Base-by-base conservation (phyloP, 2,113 vertebrate species). In the Zosterops lateralis region DNA sequence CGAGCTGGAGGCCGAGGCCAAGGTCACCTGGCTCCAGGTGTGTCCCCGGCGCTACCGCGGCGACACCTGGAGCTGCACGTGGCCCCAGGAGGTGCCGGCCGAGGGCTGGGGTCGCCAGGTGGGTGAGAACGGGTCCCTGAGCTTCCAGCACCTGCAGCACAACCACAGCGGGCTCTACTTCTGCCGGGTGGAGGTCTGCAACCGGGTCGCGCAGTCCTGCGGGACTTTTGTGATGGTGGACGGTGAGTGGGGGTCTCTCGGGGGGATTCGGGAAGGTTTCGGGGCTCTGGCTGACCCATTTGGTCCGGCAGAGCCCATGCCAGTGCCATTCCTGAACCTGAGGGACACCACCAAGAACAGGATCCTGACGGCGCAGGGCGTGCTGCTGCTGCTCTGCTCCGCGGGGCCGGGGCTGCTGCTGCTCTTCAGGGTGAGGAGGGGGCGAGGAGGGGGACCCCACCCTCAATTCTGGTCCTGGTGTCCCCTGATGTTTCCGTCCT, bases 91-190 rank as follows among this genome's bases (percentile, higher is more conserved):
- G 58, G 58, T 83, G 67, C 8, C 0, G 5, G 57, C 11, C 3
- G 2, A 0, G 38, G 38, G 6, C 8, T 2, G 11, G 67, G 48
- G 40, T 3, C 32, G 18, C 14, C 5, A 1, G 21, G 48, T 26
- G 10, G 2, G 0, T 1, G 0, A 0, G 26, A 2, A 2, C 1
- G 0, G 1, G 2, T 36, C 50, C 2, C 68, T 84, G n/a, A 84
- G 10, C 40, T 84, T 73, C 58, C 8, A 1, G 28, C 22, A 1
- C 22, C 28, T 64, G 68, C 4, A 32, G 28, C 40, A 54, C 40
- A 64, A 84, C 40, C n/a, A 84, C 68, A 54, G 48, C 48, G 80
- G 81, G 58, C 81, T 84, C 48, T 84, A 64, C 58, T 73, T 84
- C 48, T 84, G 81, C 68, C 68, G 58, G 4, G 48, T 47, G 58